phyloP scores from a whole-genome alignment of 2,888 invertebrate genomes.

The Desoria tigrina region DNA sequence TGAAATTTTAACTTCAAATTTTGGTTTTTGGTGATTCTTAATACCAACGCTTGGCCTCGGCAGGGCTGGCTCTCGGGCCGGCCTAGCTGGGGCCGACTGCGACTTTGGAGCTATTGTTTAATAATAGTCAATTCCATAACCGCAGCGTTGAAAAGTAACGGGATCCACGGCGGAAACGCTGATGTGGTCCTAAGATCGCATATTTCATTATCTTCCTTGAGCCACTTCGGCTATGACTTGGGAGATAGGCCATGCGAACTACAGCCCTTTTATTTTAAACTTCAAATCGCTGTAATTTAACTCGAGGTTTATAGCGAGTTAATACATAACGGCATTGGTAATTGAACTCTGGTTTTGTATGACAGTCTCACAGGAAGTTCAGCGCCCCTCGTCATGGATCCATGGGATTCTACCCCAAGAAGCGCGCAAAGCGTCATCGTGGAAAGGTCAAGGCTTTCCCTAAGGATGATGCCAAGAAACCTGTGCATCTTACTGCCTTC shows the following conservation, averaged over 20 bases:
- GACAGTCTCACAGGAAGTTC: constrained; percentile 99
- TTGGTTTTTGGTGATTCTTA: neutral
- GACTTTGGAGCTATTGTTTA: constrained; percentile 43
- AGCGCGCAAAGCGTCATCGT: constrained; percentile 91
- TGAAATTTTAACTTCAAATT: neutral
- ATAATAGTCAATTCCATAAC: constrained; percentile 49
- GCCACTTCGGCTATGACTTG: constrained; percentile 49
- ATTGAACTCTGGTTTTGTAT: constrained; percentile 56
- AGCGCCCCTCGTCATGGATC: constrained; percentile 99
- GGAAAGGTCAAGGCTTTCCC: constrained; percentile 99
- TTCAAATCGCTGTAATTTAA: constrained; percentile 1
- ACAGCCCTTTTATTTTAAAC: constrained; percentile 33
- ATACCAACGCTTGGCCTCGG: constrained; percentile 44
- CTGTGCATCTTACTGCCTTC: constrained; percentile 96
- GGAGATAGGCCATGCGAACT: constrained; percentile 53
- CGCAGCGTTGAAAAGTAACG: constrained; percentile 50
- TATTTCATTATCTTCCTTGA: constrained; percentile 53
- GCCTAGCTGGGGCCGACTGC: constrained; percentile 38
- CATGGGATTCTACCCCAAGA: constrained; percentile 99
- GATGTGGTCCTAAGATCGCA: constrained; percentile 48
- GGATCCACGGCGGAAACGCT: constrained; percentile 34
- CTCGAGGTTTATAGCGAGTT: neutral
- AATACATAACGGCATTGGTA: constrained; percentile 3
- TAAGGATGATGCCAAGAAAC: constrained; percentile 93
- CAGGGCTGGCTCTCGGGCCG: constrained; percentile 36